Conservation (phyloP, 2,888 invertebrate genomes). For the Oscheius onirici region DNA sequence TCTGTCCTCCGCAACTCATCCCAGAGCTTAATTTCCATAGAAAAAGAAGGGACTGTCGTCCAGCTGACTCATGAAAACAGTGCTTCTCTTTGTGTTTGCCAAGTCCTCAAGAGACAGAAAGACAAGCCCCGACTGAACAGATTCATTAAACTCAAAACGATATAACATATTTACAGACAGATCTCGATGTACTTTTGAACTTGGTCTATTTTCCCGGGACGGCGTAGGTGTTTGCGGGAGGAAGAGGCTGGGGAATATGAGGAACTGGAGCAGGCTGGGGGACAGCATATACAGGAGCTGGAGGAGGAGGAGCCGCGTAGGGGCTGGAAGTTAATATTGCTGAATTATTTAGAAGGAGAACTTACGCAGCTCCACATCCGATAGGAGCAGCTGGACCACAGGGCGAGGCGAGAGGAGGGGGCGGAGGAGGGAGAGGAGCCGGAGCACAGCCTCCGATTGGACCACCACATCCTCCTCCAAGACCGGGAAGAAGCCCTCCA, state of each 20-base stretch:
- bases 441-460: conserved; percentile 2
- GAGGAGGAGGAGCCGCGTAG: conserved; percentile 19
- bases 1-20: background rate
- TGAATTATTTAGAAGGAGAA: background rate
- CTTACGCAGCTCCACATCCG: conserved; percentile 13
- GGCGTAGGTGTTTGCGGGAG: conserved; percentile 22
- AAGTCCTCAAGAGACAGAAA: background rate
- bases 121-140: conserved; percentile 6
- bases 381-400: conserved; percentile 8
- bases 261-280: conserved; percentile 5
- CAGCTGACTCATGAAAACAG: conserved; percentile 1
- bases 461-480: conserved; percentile 23
- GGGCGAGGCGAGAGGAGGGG: background rate
- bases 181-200: background rate
- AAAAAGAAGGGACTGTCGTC: background rate
- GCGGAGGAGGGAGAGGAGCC: conserved; percentile 18
- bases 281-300: background rate
- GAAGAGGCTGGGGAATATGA: background rate
- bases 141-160: conserved; percentile 5
- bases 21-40: background rate
- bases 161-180: conserved; percentile 22
- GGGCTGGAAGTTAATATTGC: conserved; percentile 8
- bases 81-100: background rate
- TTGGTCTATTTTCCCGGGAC: conserved; percentile 16
- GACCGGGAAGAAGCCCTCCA: background rate